These are phyloP conservation scores for Lates calcarifer DNA, from an alignment of 2,113 vertebrate genomes.

Conservation along the genomic window DNA sequence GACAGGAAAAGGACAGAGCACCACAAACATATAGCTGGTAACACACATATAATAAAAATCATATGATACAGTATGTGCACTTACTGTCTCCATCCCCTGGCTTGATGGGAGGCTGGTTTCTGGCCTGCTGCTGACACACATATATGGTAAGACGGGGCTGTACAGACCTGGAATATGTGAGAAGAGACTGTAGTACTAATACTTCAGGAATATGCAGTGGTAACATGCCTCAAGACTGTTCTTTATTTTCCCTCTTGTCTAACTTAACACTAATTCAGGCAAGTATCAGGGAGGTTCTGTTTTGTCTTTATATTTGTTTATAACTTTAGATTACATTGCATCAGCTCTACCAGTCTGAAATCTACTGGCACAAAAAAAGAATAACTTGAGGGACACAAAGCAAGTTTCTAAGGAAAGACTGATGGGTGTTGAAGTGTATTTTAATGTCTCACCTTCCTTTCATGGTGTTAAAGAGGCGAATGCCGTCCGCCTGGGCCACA, in stretches of 20 bases:
- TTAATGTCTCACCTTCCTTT: conserved; percentile 90
- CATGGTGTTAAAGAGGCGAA: conserved; percentile 95
- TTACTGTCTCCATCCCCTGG: conserved; percentile 64
- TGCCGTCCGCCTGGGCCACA: conserved; percentile 96
- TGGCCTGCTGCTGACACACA: conserved; percentile 91
- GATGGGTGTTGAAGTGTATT: neutral
- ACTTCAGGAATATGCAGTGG: neutral
- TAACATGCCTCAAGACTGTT: neutral
- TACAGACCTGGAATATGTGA: conserved; percentile 84
- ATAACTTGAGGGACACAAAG: neutral
- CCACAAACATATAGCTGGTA: too few relatives aligned
- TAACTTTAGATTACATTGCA: neutral
- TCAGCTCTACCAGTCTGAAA: too few relatives aligned
- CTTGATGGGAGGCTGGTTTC: conserved; percentile 79
- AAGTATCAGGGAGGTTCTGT: neutral
- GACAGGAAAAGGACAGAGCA: too few relatives aligned
- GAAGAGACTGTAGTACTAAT: neutral
- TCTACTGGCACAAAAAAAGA: too few relatives aligned
- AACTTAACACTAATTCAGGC: neutral
- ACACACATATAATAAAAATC: neutral
- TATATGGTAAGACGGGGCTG: conserved; percentile 95
- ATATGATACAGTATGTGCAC: conserved; percentile 5
- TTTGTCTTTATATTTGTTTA: neutral
- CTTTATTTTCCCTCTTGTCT: neutral
- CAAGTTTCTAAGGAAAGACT: too few relatives aligned